Conservation (phyloP, 2,113 vertebrate genomes). For the Ifrita kowaldi region DNA sequence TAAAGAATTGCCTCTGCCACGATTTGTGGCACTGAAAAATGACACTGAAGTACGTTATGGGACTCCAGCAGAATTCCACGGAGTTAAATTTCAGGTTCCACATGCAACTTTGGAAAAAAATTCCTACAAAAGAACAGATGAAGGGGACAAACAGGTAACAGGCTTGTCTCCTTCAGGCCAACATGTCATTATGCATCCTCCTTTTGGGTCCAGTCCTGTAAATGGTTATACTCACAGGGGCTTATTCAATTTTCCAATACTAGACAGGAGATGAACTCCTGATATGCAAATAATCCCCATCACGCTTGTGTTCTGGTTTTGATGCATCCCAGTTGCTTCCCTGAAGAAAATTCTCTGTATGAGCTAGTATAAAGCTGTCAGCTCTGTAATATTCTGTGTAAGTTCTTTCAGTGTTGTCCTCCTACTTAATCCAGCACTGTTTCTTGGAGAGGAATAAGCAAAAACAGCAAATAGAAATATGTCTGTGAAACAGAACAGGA, state of each 20-base stretch:
- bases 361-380: neutral
- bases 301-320: neutral
- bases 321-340: neutral
- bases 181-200: neutral
- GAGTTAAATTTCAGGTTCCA: slow-evolving; percentile 70
- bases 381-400: neutral
- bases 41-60: slow-evolving; percentile 78
- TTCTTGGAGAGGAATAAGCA: neutral
- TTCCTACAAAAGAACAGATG: slow-evolving; percentile 76
- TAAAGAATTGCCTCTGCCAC: slow-evolving; percentile 88
- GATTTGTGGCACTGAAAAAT: slow-evolving; percentile 82
- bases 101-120: slow-evolving; percentile 76
- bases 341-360: neutral
- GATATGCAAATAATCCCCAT: neutral
- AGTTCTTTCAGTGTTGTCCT: neutral
- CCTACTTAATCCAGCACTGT: neutral
- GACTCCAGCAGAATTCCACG: slow-evolving; percentile 73
- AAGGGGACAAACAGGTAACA: slow-evolving; percentile 81
- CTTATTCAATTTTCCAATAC: neutral
- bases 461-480: neutral
- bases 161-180: neutral
- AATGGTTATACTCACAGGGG: neutral
- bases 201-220: neutral
- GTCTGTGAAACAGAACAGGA: neutral
- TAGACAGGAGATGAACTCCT: neutral